phyloP scores from a whole-genome alignment of 2,113 vertebrate species.

The Boleophthalmus pectinirostris region DNA sequence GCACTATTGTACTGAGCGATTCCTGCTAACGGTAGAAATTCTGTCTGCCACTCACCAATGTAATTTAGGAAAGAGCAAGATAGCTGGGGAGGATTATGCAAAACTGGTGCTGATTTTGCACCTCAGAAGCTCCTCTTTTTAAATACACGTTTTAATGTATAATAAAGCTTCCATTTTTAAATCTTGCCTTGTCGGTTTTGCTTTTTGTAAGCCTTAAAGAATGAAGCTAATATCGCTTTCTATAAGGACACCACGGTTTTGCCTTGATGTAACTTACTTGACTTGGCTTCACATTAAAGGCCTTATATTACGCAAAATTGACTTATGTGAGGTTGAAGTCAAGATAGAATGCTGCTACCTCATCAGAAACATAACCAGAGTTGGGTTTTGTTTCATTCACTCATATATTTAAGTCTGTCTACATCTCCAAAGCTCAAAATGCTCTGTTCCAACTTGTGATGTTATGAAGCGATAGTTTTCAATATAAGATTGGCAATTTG shows the following conservation, averaged over 20 bases:
- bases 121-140: slow-evolving; percentile 1
- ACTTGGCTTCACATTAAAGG: slow-evolving; percentile 7
- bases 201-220: slow-evolving; percentile 4
- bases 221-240: neutral
- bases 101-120: slow-evolving; percentile 5
- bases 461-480: no score
- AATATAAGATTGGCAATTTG: no score
- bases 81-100: slow-evolving; percentile 7
- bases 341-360: no score
- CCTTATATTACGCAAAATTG: no score
- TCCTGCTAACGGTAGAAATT: slow-evolving; percentile 7
- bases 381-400: no score
- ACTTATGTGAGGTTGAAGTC: no score
- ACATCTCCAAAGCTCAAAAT: neutral
- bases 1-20: slow-evolving; percentile 2
- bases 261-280: neutral
- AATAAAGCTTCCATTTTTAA: slow-evolving; percentile 7
- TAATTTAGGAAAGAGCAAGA: slow-evolving; percentile 10
- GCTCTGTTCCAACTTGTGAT: neutral
- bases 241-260: neutral
- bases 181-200: neutral
- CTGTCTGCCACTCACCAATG: slow-evolving; percentile 5
- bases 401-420: no score
- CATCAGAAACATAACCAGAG: no score
- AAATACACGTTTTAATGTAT: slow-evolving; percentile 6